Evolutionary conservation across 1,140 invertebrate species (phyloP).

Genomic region (Diachasmimorpha longicaudata): DNA sequence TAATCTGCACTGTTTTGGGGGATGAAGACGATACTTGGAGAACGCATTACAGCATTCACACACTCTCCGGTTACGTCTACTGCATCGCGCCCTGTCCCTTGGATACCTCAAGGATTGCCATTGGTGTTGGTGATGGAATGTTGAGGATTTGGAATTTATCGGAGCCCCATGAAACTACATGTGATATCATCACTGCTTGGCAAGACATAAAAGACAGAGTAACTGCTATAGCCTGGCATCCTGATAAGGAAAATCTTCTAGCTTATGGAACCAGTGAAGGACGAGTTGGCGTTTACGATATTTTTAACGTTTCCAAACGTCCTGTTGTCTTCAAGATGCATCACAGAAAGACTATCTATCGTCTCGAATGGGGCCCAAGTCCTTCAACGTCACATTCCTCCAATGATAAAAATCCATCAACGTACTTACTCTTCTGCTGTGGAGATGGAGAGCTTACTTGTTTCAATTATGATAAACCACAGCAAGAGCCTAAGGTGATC

Average conservation of each 20-base stretch:
- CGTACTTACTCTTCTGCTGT: slow-evolving; percentile 61
- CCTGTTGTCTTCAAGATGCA: slow-evolving; percentile 55
- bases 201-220: slow-evolving; percentile 78
- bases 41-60: slow-evolving; percentile 63
- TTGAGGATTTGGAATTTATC: slow-evolving; percentile 76
- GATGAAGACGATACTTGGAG: slow-evolving; percentile 36
- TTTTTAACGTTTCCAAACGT: slow-evolving; percentile 47
- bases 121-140: slow-evolving; percentile 74
- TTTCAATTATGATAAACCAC: slow-evolving; percentile 56
- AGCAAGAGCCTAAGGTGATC: slow-evolving; percentile 37
- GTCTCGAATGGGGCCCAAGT: slow-evolving; percentile 59
- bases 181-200: slow-evolving; percentile 67
- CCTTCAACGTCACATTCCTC: neutral
- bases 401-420: slow-evolving; percentile 27
- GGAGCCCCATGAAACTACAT: slow-evolving; percentile 54
- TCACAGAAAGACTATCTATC: slow-evolving; percentile 53
- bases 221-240: slow-evolving; percentile 77
- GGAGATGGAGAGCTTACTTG: slow-evolving; percentile 61
- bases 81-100: slow-evolving; percentile 71
- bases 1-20: slow-evolving; percentile 66
- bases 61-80: slow-evolving; percentile 72
- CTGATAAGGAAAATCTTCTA: slow-evolving; percentile 72
- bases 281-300: slow-evolving; percentile 66
- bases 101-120: slow-evolving; percentile 72
- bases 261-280: slow-evolving; percentile 82